Evolutionary conservation across 2,797 vertebrate species (phyloP).

Genomic region (Neosilurus mollespiculum): DNA sequence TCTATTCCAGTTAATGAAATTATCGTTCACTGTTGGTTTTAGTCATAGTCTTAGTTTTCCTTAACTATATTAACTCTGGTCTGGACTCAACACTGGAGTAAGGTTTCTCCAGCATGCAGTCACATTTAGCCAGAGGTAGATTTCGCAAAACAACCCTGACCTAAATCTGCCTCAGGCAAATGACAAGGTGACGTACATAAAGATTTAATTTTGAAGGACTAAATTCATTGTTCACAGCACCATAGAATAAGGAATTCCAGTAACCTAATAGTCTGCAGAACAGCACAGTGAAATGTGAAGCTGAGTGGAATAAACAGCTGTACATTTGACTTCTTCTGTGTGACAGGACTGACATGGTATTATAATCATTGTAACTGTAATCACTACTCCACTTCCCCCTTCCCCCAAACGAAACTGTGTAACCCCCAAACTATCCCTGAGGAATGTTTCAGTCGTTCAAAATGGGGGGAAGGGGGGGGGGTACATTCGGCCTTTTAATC

Average conservation of each 20-base stretch:
- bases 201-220: constrained; percentile 19
- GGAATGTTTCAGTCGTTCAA: constrained; percentile 39
- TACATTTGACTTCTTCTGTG: constrained; percentile 37
- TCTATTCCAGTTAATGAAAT: no score
- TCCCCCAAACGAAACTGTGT: constrained; percentile 40
- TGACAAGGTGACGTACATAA: constrained; percentile 15
- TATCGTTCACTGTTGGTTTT: no score
- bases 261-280: constrained; percentile 38
- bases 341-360: constrained; percentile 41
- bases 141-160: constrained; percentile 2
- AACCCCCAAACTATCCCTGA: constrained; percentile 40
- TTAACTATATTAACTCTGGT: no score
- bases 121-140: not conserved
- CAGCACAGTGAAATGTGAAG: constrained; percentile 29
- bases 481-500: constrained; percentile 26
- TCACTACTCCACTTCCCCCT: constrained; percentile 2
- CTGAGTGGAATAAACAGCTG: constrained; percentile 41
- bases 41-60: no score
- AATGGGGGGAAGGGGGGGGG: constrained; percentile 11
- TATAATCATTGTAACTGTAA: constrained; percentile 37
- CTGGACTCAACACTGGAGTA: not conserved
- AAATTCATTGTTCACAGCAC: constrained; percentile 16
- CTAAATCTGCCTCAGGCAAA: not conserved
- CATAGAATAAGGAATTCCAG: constrained; percentile 31
- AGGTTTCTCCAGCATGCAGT: not conserved